Conservation (phyloP, 2,113 vertebrate genomes). For the Aphelocoma coerulescens region DNA sequence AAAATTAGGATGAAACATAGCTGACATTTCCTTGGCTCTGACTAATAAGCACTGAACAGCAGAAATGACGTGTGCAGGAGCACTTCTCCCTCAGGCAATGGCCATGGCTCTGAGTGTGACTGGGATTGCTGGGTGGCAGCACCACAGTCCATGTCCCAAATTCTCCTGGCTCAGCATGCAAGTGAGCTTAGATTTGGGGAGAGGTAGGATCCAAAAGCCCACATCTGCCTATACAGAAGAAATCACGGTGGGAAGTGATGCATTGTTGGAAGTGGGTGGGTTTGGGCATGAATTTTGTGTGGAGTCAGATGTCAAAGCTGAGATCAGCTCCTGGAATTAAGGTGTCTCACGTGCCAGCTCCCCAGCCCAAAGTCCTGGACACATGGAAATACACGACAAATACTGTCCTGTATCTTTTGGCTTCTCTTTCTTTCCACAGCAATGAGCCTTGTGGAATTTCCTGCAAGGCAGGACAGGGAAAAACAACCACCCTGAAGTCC, state of each 20-base stretch:
- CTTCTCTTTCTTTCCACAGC: background rate
- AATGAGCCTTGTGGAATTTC: background rate
- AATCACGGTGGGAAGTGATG: background rate
- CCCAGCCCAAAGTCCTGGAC: background rate
- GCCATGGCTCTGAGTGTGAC: background rate
- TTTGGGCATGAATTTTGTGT: background rate
- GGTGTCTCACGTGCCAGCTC: rapidly evolving
- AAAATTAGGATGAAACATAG: background rate
- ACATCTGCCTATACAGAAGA: background rate
- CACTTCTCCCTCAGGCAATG: background rate
- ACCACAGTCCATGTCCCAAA: background rate
- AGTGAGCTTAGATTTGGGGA: background rate
- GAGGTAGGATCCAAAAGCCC: background rate
- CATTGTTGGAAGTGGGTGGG: background rate
- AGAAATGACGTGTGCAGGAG: background rate
- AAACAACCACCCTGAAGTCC: background rate
- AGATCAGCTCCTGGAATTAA: background rate
- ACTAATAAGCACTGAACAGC: background rate
- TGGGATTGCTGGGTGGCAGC: background rate
- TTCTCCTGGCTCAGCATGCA: background rate
- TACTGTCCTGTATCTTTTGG: background rate
- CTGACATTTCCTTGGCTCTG: background rate
- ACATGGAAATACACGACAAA: background rate
- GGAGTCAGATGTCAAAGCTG: background rate
- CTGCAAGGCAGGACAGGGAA: background rate